A percentile compares a stretch with the other conserved stretches of the same genome.
Evolutionary conservation across 2,797 vertebrate species (phyloP).

Genomic region (Leptoclinus maculatus): DNA sequence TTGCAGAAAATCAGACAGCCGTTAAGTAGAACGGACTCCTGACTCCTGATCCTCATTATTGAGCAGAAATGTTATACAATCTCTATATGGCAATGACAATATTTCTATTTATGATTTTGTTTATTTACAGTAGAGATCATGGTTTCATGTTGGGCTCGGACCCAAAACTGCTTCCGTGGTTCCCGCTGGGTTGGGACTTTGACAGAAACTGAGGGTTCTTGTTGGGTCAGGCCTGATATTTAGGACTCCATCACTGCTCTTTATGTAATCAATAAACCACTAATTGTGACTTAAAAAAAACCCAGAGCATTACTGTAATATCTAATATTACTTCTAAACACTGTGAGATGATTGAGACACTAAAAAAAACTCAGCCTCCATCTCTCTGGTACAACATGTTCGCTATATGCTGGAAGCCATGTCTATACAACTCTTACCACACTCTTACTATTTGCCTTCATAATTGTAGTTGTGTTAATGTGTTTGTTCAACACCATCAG

Average conservation of each 20-base stretch:
- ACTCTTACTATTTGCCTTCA: conserved; percentile 37
- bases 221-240: not conserved
- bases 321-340: not conserved
- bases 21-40: no score
- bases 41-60: no score
- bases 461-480: conserved; percentile 52
- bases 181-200: not conserved
- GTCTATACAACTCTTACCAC: not conserved
- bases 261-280: not conserved
- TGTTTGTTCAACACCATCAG: conserved; percentile 53
- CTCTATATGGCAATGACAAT: not conserved
- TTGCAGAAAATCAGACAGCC: no score
- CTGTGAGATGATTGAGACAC: not conserved
- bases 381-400: conserved; percentile 14
- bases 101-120: not conserved
- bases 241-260: not conserved
- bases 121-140: not conserved
- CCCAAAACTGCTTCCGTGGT: no score
- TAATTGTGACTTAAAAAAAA: no score
- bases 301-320: not conserved
- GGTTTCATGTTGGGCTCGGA: not conserved
- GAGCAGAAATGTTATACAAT: not conserved
- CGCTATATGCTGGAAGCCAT: not conserved
- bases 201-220: not conserved
- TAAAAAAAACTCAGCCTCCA: not conserved